Percentiles rank a stretch among this genome's conserved stretches.
Conservation (phyloP, 1,140 invertebrate species). For the Drosophila willistoni region DNA sequence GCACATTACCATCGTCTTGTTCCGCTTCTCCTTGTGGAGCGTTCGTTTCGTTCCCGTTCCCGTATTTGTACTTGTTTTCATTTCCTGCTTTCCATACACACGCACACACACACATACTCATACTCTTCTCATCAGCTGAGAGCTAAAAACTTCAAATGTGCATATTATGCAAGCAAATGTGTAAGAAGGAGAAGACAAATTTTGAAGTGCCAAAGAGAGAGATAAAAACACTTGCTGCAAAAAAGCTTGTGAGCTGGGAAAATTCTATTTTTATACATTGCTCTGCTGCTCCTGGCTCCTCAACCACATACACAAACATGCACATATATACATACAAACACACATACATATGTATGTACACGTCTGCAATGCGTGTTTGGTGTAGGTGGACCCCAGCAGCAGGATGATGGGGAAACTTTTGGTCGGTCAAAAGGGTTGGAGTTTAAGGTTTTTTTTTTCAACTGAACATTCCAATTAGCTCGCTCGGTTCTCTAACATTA, state of each 20-base stretch:
- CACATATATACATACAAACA: no score
- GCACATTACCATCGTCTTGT: background rate
- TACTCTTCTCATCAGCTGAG: constrained; percentile 13
- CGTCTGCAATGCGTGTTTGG: background rate
- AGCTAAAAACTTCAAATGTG: background rate
- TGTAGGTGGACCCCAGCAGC: background rate
- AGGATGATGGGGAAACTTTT: no score
- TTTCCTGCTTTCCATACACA: constrained; percentile 1
- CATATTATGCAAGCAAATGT: constrained; percentile 19
- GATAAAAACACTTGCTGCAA: background rate
- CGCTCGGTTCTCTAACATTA: no score
- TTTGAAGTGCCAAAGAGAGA: background rate
- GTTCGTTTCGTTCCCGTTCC: background rate
- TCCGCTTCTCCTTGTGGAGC: constrained; percentile 22
- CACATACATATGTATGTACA: background rate
- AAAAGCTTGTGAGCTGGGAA: constrained; percentile 9
- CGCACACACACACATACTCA: background rate
- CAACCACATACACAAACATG: background rate
- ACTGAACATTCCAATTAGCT: no score
- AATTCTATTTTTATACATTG: constrained; percentile 14
- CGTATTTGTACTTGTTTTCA: constrained; percentile 2
- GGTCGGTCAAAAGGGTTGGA: no score
- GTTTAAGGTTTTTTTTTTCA: no score
- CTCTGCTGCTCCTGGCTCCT: constrained; percentile 4
- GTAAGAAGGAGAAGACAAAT: no score